Conservation (phyloP, 2,113 vertebrate species). For the Microtus richardsoni region DNA sequence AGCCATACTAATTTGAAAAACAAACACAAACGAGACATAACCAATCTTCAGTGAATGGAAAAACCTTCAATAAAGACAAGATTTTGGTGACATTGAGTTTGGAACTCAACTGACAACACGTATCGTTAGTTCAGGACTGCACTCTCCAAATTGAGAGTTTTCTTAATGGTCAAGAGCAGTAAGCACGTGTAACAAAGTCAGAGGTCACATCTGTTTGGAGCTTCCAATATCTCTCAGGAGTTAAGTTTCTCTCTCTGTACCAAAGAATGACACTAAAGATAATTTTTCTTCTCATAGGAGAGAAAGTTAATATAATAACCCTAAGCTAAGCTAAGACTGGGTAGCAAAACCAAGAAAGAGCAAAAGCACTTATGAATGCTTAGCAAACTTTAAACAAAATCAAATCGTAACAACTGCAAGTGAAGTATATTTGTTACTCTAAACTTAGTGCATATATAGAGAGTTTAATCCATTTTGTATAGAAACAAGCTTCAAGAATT, state of each 20-base stretch:
- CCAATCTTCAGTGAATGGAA: conserved; percentile 70
- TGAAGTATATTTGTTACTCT: not conserved
- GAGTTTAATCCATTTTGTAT: not conserved
- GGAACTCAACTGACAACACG: conserved; percentile 54
- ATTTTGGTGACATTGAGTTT: conserved; percentile 57
- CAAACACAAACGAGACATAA: conserved; percentile 63
- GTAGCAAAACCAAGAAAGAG: not conserved
- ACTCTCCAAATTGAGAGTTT: conserved; percentile 64
- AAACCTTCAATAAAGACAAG: conserved; percentile 31
- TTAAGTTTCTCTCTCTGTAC: conserved; percentile 44
- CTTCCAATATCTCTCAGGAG: conserved; percentile 73
- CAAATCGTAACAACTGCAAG: not conserved
- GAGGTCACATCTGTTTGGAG: conserved; percentile 65
- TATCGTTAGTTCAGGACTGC: conserved; percentile 57
- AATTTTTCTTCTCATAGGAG: conserved; percentile 74
- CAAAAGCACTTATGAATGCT: conserved; percentile 43
- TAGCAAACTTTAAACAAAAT: conserved; percentile 5
- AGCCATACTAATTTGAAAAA: conserved; percentile 74
- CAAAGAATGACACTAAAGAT: conserved; percentile 67
- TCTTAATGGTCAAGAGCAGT: conserved; percentile 76
- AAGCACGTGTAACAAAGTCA: conserved; percentile 77
- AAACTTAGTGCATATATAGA: not conserved
- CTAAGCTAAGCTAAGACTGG: not conserved
- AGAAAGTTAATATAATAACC: conserved; percentile 68
- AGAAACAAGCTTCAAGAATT: not conserved